Evolutionary conservation across 2,113 vertebrate genomes (phyloP), one percentile per base, ranked within the genome.

Genomic region (Mustelus asterias): DNA sequence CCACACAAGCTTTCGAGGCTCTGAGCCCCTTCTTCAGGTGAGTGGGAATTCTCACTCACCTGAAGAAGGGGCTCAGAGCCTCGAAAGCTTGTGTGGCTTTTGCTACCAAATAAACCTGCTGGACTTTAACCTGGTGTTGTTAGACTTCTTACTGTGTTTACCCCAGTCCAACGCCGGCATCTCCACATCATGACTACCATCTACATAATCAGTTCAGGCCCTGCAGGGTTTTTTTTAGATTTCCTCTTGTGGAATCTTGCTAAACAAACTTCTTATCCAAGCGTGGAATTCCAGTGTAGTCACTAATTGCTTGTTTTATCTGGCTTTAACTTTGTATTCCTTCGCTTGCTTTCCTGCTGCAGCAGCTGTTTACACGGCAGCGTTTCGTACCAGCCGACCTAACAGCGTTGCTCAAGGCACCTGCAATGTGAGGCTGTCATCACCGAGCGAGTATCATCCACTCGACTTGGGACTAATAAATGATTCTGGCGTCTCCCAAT

Each of bases 231-330:
- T 89, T 89, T 54, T 54, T 33, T 63, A 29, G 48, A 63, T 90
- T 60, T 90, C 88, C 24, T 24, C 8, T 88, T 88, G 54, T 90
- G 88, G 88, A 60, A 90, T 60, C 54, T 90, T 14, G 48, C 54
- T n/a, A 58, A 60, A 60, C 54, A 90, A 63, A 60, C 44, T n/a
- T 63, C 48, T 58, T 60, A 33, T 90, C 54, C 88, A n/a, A 60
- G 88, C 13, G 88, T 90, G 88, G 54, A 60, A 90, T 90, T 90
- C 88, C 88, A 60, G 29, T 33, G 13, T 6, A 63, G 88, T n/a
- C 88, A 89, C 26, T 60, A 89, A 90, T 90, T 90, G 88, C 54
- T 58, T 26, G 54, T 60, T 90, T 90, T 90, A 90, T 90, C 88
- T 90, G 88, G 54, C 29, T 58, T 90, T 90, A 63, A 60, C 88